These are phyloP conservation scores for Temnopleurus reevesii DNA, from an alignment of 53 echinoderm and acorn worm species.

Conservation along the genomic window DNA sequence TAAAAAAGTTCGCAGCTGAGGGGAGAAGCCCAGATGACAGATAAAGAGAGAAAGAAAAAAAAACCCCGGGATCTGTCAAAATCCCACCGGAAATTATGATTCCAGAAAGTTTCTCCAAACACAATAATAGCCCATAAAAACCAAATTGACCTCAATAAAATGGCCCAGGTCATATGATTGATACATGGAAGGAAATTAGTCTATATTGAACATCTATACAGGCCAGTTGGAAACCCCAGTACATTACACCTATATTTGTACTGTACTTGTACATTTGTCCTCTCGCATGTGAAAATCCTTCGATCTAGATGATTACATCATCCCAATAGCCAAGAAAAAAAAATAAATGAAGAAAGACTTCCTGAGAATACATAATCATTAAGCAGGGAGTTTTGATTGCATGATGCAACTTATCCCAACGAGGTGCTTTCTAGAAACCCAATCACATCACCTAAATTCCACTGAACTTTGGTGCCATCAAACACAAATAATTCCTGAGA, in stretches of 20 bases:
- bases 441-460: neutral
- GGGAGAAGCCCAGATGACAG: no score
- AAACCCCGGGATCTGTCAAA: neutral
- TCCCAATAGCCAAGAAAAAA: neutral
- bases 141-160: conserved; percentile 7
- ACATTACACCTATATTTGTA: no score
- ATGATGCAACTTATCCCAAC: no score
- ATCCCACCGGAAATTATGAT: neutral
- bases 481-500: neutral
- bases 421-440: no score
- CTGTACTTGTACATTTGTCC: neutral
- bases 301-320: neutral
- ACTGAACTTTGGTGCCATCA: neutral
- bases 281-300: neutral
- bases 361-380: neutral
- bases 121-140: neutral
- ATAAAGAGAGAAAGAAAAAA: no score
- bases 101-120: neutral
- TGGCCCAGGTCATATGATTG: neutral
- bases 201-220: neutral
- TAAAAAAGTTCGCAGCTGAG: neutral
- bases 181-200: neutral
- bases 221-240: neutral
- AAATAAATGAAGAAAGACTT: neutral
- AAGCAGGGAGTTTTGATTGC: no score